These are phyloP conservation scores for Drosophila lacteicornis DNA, from an alignment of 1,140 invertebrate species.

Conservation along the genomic window DNA sequence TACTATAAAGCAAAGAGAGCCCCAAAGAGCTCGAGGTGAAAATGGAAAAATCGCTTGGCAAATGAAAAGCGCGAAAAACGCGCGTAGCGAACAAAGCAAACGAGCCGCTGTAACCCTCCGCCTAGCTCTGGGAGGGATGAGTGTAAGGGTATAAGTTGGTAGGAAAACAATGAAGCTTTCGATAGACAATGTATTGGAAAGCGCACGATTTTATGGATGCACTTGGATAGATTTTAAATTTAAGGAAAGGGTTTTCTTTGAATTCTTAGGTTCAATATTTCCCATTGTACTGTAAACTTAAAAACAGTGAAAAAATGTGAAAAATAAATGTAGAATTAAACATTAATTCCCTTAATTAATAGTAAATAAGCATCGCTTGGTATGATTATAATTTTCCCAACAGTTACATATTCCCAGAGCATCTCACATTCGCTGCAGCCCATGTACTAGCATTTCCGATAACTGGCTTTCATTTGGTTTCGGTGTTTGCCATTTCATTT, in stretches of 20 bases:
- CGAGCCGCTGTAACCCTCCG: conserved; percentile 28
- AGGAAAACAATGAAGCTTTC: conserved; percentile 19
- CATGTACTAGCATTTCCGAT: conserved; percentile 9
- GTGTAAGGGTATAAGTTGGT: conserved; percentile 25
- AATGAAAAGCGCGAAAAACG: conserved; percentile 80
- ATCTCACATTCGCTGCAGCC: conserved; percentile 12
- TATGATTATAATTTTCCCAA: too few relatives aligned
- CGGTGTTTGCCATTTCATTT: conserved; percentile 52
- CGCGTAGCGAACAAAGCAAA: conserved; percentile 76
- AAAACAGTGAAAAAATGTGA: not conserved
- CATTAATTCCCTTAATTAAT: too few relatives aligned
- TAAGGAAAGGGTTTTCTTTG: too few relatives aligned
- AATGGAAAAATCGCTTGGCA: conserved; percentile 78
- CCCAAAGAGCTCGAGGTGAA: conserved; percentile 59
- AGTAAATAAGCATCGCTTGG: not conserved
- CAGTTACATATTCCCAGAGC: conserved; percentile 13
- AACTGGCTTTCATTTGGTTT: conserved; percentile 31
- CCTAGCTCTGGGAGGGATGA: conserved; percentile 23
- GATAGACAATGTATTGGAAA: conserved; percentile 6
- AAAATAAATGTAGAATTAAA: too few relatives aligned
- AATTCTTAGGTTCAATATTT: too few relatives aligned
- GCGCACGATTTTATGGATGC: conserved; percentile 5
- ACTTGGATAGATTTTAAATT: not conserved
- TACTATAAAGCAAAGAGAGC: conserved; percentile 73
- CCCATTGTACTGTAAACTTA: too few relatives aligned